These are phyloP conservation scores for Virgularia gustaviana DNA, from an alignment of 92 coral and sea anemone species.

Conservation along the genomic window DNA sequence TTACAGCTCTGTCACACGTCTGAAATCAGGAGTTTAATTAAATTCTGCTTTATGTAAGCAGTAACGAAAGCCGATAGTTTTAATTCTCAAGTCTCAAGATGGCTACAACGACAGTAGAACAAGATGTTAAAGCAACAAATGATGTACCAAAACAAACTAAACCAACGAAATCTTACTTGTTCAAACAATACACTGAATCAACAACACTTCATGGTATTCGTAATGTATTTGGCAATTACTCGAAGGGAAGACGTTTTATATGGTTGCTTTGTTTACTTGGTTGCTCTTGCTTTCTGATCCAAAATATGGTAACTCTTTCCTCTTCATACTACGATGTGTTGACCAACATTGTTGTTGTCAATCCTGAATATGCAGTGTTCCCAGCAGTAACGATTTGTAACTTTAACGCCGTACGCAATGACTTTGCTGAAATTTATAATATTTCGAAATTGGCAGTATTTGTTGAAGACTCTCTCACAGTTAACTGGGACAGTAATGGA, in stretches of 20 bases:
- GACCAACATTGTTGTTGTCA: constrained; percentile 37
- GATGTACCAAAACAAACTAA: no score
- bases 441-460: no score
- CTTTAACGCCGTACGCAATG: constrained; percentile 46
- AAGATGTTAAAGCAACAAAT: no score
- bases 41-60: no score
- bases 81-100: no score
- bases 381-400: constrained; percentile 68
- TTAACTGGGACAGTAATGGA: no score
- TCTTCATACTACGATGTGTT: constrained; percentile 46
- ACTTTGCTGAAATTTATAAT: no score
- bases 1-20: no score
- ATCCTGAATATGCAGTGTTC: constrained; percentile 30
- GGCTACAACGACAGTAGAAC: no score
- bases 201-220: constrained; percentile 60
- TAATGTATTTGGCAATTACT: constrained; percentile 36
- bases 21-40: no score
- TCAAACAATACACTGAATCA: constrained; percentile 30
- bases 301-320: constrained; percentile 14
- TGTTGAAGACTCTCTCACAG: no score
- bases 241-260: constrained; percentile 37
- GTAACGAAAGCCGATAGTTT: no score
- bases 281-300: constrained; percentile 27
- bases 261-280: constrained; percentile 48
- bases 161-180: not conserved